phyloP scores from a whole-genome alignment of 2,888 invertebrate species.

The Caenorhabditis japonica region DNA sequence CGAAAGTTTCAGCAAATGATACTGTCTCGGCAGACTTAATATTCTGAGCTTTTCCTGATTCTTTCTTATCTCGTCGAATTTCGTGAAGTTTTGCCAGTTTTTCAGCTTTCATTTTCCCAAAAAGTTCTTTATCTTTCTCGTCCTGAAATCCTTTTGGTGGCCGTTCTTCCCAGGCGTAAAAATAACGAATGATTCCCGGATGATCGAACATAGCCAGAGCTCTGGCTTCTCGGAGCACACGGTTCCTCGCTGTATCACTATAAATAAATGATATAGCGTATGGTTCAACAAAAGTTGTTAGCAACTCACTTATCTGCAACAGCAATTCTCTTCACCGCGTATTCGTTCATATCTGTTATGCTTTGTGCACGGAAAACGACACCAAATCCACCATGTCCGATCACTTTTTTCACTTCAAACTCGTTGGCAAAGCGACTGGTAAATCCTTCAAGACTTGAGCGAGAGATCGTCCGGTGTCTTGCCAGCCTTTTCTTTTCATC shows the following conservation, averaged over 20 bases:
- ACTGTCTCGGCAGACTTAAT: conserved; percentile 26
- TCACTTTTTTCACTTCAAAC: conserved; percentile 77
- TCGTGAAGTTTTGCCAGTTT: conserved; percentile 34
- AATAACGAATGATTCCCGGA: conserved; percentile 93
- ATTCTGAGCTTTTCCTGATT: neutral
- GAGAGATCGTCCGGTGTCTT: conserved; percentile 30
- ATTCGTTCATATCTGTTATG: conserved; percentile 91
- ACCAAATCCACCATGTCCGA: conserved; percentile 89
- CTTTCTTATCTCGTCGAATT: conserved; percentile 20
- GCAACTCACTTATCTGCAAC: conserved; percentile 82
- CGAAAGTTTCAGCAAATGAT: conserved; percentile 31
- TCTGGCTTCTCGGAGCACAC: conserved; percentile 93
- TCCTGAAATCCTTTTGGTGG: conserved; percentile 88
- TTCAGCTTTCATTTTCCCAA: conserved; percentile 41
- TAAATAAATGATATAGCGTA: conserved; percentile 35
- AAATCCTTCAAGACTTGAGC: conserved; percentile 40
- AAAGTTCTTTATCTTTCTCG: conserved; percentile 47
- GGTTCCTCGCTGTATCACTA: conserved; percentile 86
- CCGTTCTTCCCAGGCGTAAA: conserved; percentile 88
- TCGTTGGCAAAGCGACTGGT: conserved; percentile 65
- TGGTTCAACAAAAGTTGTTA: conserved; percentile 2
- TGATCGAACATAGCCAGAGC: conserved; percentile 95
- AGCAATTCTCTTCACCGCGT: conserved; percentile 94
- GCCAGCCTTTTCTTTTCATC: conserved; percentile 15
- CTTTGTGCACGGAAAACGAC: conserved; percentile 95